Conservation (phyloP, 2,113 vertebrate genomes). For the Crotophaga sulcirostris region DNA sequence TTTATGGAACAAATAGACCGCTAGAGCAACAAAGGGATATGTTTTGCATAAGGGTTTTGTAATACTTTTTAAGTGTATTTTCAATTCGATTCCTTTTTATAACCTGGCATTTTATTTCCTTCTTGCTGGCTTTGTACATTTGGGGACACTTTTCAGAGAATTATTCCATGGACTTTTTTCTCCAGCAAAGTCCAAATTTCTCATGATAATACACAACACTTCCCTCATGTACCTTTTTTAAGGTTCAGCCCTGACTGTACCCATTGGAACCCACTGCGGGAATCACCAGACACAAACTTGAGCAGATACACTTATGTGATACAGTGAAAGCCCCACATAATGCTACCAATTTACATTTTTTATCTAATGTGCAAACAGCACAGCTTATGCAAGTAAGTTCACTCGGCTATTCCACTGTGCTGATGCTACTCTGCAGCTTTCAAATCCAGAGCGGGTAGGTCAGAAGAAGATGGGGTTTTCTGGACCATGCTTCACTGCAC, state of each 20-base stretch:
- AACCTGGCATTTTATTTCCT: not conserved
- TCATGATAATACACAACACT: not conserved
- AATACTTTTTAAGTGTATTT: not conserved
- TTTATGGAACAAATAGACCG: not conserved
- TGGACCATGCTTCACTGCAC: not conserved
- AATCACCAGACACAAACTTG: not conserved
- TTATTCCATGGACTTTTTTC: not conserved
- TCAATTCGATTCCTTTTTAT: not conserved
- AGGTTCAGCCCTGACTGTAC: fast-evolving
- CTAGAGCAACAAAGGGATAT: not conserved
- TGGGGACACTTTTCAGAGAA: not conserved
- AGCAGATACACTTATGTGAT: not conserved
- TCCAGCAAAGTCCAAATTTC: not conserved
- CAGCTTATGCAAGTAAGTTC: not conserved
- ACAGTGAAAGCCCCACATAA: fast-evolving
- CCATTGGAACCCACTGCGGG: not conserved
- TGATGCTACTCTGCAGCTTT: not conserved
- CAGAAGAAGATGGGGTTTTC: not conserved
- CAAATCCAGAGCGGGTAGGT: not conserved
- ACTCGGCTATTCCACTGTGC: not conserved
- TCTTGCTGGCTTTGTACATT: not conserved
- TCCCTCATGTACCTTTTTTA: not conserved
- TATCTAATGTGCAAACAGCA: fast-evolving
- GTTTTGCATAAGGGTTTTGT: not conserved
- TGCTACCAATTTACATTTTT: not conserved